Percentiles rank a stretch among this genome's conserved stretches.
Evolutionary conservation across 1,140 invertebrate genomes (phyloP).

Genomic region (Acyrthosiphon pisum): DNA sequence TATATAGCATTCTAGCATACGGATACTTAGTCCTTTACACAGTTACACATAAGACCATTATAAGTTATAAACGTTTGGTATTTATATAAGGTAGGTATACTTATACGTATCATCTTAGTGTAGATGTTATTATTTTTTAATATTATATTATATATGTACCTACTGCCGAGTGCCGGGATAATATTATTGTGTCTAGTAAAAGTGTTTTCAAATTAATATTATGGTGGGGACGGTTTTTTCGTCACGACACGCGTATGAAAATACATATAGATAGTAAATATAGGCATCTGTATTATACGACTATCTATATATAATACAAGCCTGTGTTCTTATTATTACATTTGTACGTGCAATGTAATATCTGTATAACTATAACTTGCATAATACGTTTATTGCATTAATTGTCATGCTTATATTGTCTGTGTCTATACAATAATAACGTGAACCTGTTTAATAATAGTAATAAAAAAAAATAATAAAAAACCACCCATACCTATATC

Average conservation of each 20-base stretch:
- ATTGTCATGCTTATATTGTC: neutral
- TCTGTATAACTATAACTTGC: neutral
- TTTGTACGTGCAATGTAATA: slow-evolving; percentile 3
- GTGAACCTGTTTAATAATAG: neutral
- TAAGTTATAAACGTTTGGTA: neutral
- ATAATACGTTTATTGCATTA: neutral
- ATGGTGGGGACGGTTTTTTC: neutral
- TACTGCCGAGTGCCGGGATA: neutral
- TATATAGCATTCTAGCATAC: no score
- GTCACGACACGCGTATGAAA: neutral
- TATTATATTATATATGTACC: neutral
- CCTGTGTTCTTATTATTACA: neutral
- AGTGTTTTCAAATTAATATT: neutral
- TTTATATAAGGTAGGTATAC: neutral
- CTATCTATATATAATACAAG: neutral
- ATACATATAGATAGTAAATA: neutral
- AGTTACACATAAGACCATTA: neutral
- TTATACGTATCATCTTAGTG: no score
- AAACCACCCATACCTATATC: neutral
- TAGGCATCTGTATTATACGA: neutral
- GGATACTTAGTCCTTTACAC: neutral
- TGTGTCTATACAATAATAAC: neutral
- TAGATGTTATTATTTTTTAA: neutral
- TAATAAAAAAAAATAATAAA: neutral
- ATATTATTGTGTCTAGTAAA: neutral